A percentile compares a stretch with the other conserved stretches of the same genome.
These are phyloP conservation scores for Papilio gigon DNA, from an alignment of 2,888 invertebrate species.

Conservation along the genomic window DNA sequence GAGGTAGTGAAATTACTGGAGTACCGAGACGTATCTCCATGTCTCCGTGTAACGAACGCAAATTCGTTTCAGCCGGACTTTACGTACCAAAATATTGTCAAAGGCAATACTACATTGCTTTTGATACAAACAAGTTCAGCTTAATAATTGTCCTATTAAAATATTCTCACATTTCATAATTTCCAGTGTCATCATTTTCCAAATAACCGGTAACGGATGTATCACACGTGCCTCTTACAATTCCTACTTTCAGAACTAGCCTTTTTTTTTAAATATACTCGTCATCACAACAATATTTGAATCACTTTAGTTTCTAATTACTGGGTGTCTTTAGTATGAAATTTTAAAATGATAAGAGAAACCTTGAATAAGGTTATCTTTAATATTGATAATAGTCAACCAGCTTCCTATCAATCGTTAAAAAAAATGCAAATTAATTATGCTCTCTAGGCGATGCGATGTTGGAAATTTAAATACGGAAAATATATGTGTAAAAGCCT, in stretches of 20 bases:
- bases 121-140: too few relatives aligned
- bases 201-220: too few relatives aligned
- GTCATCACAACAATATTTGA: too few relatives aligned
- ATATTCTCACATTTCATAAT: too few relatives aligned
- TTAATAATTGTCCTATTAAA: too few relatives aligned
- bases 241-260: too few relatives aligned
- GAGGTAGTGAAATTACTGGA: constrained; percentile 2
- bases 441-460: constrained; percentile 24
- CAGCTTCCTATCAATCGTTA: constrained; percentile 13
- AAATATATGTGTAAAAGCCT: constrained; percentile 47
- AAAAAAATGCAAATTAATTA: constrained; percentile 33
- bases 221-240: too few relatives aligned
- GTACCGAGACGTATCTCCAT: neutral
- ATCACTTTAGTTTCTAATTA: too few relatives aligned
- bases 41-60: neutral
- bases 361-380: neutral
- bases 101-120: too few relatives aligned
- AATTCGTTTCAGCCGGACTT: neutral
- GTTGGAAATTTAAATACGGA: constrained; percentile 38
- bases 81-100: neutral
- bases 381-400: neutral
- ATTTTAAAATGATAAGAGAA: neutral
- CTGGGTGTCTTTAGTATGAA: too few relatives aligned
- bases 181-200: too few relatives aligned
- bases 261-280: too few relatives aligned